Conservation (phyloP, 2,797 vertebrate genomes). For the Enteromius viviparus region DNA sequence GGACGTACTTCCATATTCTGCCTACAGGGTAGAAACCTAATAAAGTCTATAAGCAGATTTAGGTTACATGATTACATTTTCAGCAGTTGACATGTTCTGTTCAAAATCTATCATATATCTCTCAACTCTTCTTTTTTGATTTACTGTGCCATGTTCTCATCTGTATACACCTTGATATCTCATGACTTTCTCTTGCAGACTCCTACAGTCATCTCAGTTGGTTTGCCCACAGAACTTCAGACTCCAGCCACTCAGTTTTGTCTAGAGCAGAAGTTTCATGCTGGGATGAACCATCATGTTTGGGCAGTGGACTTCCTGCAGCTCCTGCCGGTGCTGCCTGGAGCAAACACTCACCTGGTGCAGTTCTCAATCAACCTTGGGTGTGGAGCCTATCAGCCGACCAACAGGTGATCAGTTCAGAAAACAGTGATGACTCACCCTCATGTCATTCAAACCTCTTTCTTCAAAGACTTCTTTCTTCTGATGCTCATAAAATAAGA, state of each 20-base stretch:
- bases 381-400: conserved; percentile 94
- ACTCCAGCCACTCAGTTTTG: conserved; percentile 92
- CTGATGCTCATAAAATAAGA: background rate
- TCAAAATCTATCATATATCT: background rate
- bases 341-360: conserved; percentile 90
- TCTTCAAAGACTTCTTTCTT: background rate
- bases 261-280: conserved; percentile 90
- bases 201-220: conserved; percentile 89
- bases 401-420: conserved; percentile 86
- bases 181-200: conserved; percentile 67
- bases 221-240: conserved; percentile 90
- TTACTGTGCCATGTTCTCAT: background rate
- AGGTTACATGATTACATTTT: background rate
- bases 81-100: background rate
- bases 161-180: background rate
- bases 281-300: conserved; percentile 84
- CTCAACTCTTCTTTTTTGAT: background rate
- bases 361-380: conserved; percentile 98
- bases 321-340: conserved; percentile 88
- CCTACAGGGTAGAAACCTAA: conserved; percentile 85
- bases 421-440: background rate
- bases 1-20: conserved; percentile 89
- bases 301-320: conserved; percentile 98
- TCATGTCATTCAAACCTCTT: background rate
- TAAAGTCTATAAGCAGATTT: background rate